Base-by-base conservation (phyloP, 2,797 vertebrate genomes). In the Potorous gilbertii region DNA sequence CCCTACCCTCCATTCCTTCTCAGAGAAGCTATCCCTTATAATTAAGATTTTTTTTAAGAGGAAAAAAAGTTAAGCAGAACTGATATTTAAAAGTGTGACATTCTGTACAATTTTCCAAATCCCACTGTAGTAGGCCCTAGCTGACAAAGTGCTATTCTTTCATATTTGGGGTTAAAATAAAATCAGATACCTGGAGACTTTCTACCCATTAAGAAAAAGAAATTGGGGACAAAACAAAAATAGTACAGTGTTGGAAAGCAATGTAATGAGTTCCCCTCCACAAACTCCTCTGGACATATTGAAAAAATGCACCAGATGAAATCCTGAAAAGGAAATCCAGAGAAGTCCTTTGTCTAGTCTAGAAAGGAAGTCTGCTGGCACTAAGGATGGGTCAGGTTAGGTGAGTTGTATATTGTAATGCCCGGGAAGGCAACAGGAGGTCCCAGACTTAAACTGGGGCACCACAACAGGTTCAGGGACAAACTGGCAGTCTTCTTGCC, bases 41-140 rank as follows among this genome's bases (percentile, higher is more conserved):
- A 81, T 40, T n/a, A 55, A 92, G 59, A 2, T 56, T 93, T 92
- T 92, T 89, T 90, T 11, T 3, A 24, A 50, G 34, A 94, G 74
- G 55, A 66, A 55, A 21, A 31, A 24, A 96, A 95, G 54, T 93
- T 81, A 56, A 10, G 21, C 93, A 81, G 46, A 81, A 81, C 18
- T 81, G 18, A 46, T 81, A 81, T 81, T 81, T 24, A 4, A 46
- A 81, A 81, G n/a, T 81, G 18, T 81, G 66, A 40, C 21, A 81
- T 81, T n/a, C 62, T 66, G 0, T 40, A 24, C 18, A 40, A 46
- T 81, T 66, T 81, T 81, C n/a, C 66, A 81, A 21, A 40, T 21
- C n/a, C 21, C 66, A 40, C 16, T 40, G 34, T 74, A n/a, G n/a
- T 40, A 74, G 34, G 16, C 16, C n/a, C 66, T 18, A 4, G 74